Conservation (phyloP, 2,888 invertebrate species). For the Tryphoninae sp. region DNA sequence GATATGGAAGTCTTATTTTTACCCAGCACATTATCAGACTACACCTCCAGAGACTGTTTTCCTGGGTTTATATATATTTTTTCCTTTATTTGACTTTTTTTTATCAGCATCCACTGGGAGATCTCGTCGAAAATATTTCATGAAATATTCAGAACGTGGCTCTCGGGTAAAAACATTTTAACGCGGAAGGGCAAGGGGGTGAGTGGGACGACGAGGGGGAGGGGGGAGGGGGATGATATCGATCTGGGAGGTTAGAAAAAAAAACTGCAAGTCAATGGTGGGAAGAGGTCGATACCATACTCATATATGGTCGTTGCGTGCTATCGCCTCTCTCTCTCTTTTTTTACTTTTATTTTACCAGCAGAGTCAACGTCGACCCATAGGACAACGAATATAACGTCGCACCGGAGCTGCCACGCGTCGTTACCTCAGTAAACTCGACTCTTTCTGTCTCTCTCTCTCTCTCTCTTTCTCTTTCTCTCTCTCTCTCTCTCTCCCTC, state of each 20-base stretch:
- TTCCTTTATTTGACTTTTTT: not conserved
- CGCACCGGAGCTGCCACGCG: conserved; percentile 52
- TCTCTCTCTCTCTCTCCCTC: conserved; percentile 16
- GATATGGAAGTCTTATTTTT: too few species aligned
- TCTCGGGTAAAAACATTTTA: conserved; percentile 36
- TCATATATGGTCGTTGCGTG: conserved; percentile 35
- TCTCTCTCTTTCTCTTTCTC: conserved; percentile 1
- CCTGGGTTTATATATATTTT: too few species aligned
- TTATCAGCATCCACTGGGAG: not conserved
- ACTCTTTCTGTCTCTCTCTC: conserved; percentile 18
- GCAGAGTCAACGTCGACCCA: not conserved
- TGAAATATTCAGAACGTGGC: conserved; percentile 28
- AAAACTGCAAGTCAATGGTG: conserved; percentile 16
- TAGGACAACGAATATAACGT: conserved; percentile 34
- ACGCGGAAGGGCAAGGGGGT: conserved; percentile 1
- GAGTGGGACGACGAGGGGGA: not conserved
- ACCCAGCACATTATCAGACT: too few species aligned
- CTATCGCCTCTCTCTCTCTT: not conserved
- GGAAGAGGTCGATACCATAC: conserved; percentile 25
- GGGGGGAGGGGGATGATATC: conserved; percentile 1
- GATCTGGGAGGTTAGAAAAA: conserved; percentile 18
- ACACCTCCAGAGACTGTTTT: too few species aligned
- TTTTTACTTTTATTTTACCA: conserved; percentile 12
- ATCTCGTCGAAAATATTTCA: conserved; percentile 16
- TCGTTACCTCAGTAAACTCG: conserved; percentile 56